Evolutionary conservation across 2,797 vertebrate genomes (phyloP).

Genomic region (Betta splendens): DNA sequence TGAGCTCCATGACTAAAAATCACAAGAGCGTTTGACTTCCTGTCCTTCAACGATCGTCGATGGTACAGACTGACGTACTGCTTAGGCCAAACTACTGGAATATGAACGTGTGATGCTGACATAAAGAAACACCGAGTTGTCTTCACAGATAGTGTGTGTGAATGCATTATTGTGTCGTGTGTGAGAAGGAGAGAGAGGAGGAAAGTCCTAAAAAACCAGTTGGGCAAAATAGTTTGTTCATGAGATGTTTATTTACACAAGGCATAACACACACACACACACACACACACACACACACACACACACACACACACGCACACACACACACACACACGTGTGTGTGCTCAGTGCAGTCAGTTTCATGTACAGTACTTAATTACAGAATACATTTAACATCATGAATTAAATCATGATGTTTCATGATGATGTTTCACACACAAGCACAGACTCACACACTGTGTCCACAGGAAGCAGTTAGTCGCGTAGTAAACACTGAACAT

Average conservation of each 20-base stretch:
- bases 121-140: too few relatives aligned
- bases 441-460: conserved; percentile 9
- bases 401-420: too few relatives aligned
- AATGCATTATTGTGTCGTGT: conserved; percentile 1
- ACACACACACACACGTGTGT: too few relatives aligned
- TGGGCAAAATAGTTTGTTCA: conserved; percentile 28
- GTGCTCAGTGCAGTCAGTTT: conserved; percentile 65
- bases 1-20: too few relatives aligned
- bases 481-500: conserved; percentile 32
- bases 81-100: too few relatives aligned
- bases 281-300: conserved; percentile 2
- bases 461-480: conserved; percentile 42
- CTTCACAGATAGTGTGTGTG: too few relatives aligned
- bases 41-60: too few relatives aligned
- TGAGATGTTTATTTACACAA: conserved; percentile 69
- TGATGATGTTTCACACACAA: conserved; percentile 32
- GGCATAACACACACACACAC: conserved; percentile 25
- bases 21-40: too few relatives aligned
- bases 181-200: too few relatives aligned
- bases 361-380: conserved; percentile 58
- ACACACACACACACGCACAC: too few relatives aligned
- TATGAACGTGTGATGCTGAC: too few relatives aligned
- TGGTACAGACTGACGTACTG: too few relatives aligned
- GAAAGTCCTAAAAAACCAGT: conserved; percentile 25
- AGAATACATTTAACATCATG: conserved; percentile 42